Base-by-base conservation (phyloP, 2,888 invertebrate species). In the Tipula unca region DNA sequence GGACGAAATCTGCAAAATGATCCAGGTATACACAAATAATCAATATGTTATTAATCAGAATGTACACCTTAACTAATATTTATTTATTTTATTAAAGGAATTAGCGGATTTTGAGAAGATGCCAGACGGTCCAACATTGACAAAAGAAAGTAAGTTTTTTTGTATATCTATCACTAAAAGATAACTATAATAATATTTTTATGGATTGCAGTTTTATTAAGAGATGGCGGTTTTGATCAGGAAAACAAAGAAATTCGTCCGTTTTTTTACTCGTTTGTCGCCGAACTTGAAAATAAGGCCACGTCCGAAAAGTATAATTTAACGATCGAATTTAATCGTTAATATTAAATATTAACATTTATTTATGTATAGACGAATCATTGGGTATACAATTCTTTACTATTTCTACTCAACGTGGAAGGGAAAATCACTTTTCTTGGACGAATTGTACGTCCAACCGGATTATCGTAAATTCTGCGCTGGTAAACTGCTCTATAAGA, bases 391-490 rank as follows among this genome's bases (percentile, higher is more conserved):
- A 0, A 89, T 98, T 17, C 97, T 94, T 90, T 97, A 94, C 90
- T 94, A 93, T 86, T 93, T 93, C 0, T 98, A 97, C 90, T 97
- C 97, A 1, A 96, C 97, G 0, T 97, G 97, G 96, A 91, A 94
- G 87, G 98, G 98, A 0, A 94, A 93, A 88, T 91, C 94, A 0
- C 92, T 96, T 88, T 95, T 95, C 91, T 91, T 98, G 86, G 98
- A 98, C 90, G 98, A 98, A 90, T 89, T 98, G 36, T 97, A 96
- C 89, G 95, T 98, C 2, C 92, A 93, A 17, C 92, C 93, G 0
- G 89, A 91, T 0, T 93, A 93, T 89, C 92, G 97, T 29, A 91
- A 92, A 13, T 85, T 86, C 29, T 90, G 92, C 88, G 86, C 90
- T 88, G 89, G 91, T 87, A 88, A 88, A 86, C 86, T 89, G 86